A percentile compares a stretch with the other conserved stretches of the same genome.
Conservation (phyloP, 2,113 vertebrate species). For the Cynoglossus semilaevis region DNA sequence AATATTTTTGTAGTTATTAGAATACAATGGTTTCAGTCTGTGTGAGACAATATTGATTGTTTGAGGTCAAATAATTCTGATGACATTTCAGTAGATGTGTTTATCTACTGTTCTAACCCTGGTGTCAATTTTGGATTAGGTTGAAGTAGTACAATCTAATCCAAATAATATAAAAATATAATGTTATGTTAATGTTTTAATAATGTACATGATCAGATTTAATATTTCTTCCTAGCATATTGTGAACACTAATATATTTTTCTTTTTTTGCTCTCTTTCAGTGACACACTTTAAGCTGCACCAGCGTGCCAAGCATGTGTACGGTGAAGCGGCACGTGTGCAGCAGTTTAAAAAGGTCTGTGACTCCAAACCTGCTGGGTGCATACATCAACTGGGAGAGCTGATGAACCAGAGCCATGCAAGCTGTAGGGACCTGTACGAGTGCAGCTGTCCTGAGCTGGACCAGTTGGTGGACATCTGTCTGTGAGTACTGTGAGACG, state of each 20-base stretch:
- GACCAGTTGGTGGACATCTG: slow-evolving; percentile 92
- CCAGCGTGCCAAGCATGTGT: slow-evolving; percentile 93
- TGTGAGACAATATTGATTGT: no score
- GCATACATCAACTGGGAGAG: slow-evolving; percentile 82
- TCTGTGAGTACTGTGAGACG: slow-evolving; percentile 79
- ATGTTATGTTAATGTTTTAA: no score
- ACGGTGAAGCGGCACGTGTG: slow-evolving; percentile 88
- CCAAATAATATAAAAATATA: no score
- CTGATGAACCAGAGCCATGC: slow-evolving; percentile 92
- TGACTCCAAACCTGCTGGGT: slow-evolving; percentile 73
- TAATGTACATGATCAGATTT: no score
- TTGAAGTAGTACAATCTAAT: no score
- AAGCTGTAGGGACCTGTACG: slow-evolving; percentile 92
- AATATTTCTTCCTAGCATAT: no score
- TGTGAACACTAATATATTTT: not conserved
- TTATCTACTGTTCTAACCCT: no score
- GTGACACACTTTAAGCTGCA: slow-evolving; percentile 86
- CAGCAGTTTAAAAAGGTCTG: slow-evolving; percentile 87
- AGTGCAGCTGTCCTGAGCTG: slow-evolving; percentile 94
- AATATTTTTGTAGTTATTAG: not conserved
- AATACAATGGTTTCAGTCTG: no score
- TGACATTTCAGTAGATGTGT: no score
- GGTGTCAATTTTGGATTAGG: no score
- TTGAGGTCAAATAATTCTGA: no score
- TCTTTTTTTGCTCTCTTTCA: slow-evolving; percentile 48